Evolutionary conservation across 2,888 invertebrate genomes (phyloP).

Genomic region (Pammene aurita): DNA sequence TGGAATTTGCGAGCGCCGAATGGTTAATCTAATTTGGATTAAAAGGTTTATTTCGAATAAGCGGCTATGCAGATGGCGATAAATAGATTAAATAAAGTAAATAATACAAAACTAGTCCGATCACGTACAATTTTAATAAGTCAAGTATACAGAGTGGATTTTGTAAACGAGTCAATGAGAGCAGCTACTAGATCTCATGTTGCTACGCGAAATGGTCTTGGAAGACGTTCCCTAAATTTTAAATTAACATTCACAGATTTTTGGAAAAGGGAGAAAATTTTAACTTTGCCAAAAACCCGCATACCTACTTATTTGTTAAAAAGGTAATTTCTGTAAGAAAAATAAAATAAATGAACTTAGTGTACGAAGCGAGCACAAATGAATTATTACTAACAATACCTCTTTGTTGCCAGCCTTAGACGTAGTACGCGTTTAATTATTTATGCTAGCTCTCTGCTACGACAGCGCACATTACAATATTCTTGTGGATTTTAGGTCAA

Average conservation of each 20-base stretch:
- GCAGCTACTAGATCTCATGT: no score
- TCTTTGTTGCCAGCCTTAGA: slow-evolving; percentile 35
- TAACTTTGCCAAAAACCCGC: no score
- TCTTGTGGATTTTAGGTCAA: slow-evolving; percentile 1
- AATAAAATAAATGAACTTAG: slow-evolving; percentile 22
- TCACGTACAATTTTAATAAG: no score
- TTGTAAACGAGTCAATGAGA: no score
- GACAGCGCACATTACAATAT: slow-evolving; percentile 27
- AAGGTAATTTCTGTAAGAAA: slow-evolving; percentile 24
- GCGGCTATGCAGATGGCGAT: not conserved
- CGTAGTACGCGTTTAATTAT: slow-evolving; percentile 31
- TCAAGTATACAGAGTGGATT: no score
- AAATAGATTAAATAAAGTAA: not conserved
- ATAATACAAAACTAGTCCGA: not conserved
- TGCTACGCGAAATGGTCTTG: no score
- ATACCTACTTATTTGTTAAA: no score
- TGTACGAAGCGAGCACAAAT: slow-evolving; percentile 32
- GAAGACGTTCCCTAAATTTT: no score
- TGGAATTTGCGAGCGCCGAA: slow-evolving; percentile 21
- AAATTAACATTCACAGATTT: no score
- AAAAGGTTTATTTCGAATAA: slow-evolving; percentile 8
- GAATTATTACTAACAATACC: slow-evolving; percentile 35
- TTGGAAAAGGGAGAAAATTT: no score
- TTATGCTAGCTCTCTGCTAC: slow-evolving; percentile 28
- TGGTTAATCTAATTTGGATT: slow-evolving; percentile 6